Base-by-base conservation (phyloP, 2,888 invertebrate genomes). In the Gasteruption jaculator region DNA sequence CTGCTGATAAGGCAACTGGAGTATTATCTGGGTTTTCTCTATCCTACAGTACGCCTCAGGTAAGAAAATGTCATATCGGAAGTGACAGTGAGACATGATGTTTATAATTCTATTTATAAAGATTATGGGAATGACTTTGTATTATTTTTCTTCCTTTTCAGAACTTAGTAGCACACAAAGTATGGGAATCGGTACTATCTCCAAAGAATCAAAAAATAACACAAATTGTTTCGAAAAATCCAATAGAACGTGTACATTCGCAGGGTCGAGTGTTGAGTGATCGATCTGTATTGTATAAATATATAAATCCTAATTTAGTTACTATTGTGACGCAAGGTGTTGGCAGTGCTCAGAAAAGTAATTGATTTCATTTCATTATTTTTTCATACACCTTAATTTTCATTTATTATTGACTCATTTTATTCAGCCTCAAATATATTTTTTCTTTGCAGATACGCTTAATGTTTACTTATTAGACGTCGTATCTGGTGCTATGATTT, bases 201-300 rank as follows among this genome's bases (percentile, higher is more conserved):
- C 67, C 75, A 10, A 75, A 73, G 51, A 72, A 77, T 5, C 83
- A 84, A 56, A 76, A 76, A 54, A 76, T 90, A 26, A 77, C 81
- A 34, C 76, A 77, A 2, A 72, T 82, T 5, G 81, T 79, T 38
- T 75, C 76, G 20, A 84, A 87, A 61, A 79, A 81, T 57, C 72
- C 78, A 6, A 74, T 76, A 51, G 90, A 90, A 74, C 77, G 81
- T 45, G 89, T 92, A 11, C 95, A 96, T 72, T 94, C 95, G 1
- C 92, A 94, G 66, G 99, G 97, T 16, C 81, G 93, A 52, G 96
- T 96, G 35, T 75, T 97, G 52, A 87, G 88, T 22, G 97, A 99
- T 75, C 81, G 99, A 48, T 91, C 91, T 56, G 99, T 99, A 38
- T 81, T 97, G 24, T 99, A 99, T 76, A 99, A 99, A 73, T 97